These are phyloP conservation scores for Oedothorax gibbosus DNA, from an alignment of 1,140 invertebrate genomes.

Conservation along the genomic window DNA sequence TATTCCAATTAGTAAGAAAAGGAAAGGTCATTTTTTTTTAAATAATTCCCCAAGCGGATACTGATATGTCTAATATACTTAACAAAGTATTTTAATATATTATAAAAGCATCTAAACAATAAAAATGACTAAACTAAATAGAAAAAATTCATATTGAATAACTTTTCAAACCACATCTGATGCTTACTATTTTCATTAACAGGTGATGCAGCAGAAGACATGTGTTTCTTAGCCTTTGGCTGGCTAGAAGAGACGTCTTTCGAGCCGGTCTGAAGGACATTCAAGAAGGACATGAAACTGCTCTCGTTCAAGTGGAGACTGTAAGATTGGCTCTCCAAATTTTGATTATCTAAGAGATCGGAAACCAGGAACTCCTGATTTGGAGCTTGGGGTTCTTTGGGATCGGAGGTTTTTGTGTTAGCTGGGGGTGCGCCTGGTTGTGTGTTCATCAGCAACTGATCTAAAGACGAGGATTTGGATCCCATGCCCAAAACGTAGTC, in stretches of 20 bases:
- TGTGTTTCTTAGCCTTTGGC: slow-evolving; percentile 42
- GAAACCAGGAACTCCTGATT: neutral
- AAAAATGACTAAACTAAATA: neutral
- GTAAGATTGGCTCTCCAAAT: slow-evolving; percentile 51
- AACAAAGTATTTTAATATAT: neutral
- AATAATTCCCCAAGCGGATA: no score
- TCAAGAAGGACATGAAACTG: slow-evolving; percentile 51
- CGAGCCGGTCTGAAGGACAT: slow-evolving; percentile 32
- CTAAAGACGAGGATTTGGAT: slow-evolving; percentile 24
- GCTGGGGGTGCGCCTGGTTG: neutral
- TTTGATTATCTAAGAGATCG: slow-evolving; percentile 40
- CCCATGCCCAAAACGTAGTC: slow-evolving; percentile 17
- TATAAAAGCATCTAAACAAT: neutral
- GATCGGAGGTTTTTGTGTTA: slow-evolving; percentile 2
- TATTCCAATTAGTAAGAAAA: no score
- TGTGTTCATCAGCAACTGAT: slow-evolving; percentile 27
- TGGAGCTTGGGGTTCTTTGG: slow-evolving; percentile 13
- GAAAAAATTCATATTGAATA: neutral
- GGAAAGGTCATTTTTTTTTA: no score
- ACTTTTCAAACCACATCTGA: neutral
- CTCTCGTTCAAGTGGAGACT: slow-evolving; percentile 57
- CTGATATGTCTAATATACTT: neutral
- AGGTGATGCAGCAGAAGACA: slow-evolving; percentile 29
- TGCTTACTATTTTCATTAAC: slow-evolving; percentile 49
- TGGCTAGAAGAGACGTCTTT: slow-evolving; percentile 1